Evolutionary conservation across 2,113 vertebrate genomes (phyloP), one percentile per base, ranked within the genome.

Genomic region (Phasianus colchicus): DNA sequence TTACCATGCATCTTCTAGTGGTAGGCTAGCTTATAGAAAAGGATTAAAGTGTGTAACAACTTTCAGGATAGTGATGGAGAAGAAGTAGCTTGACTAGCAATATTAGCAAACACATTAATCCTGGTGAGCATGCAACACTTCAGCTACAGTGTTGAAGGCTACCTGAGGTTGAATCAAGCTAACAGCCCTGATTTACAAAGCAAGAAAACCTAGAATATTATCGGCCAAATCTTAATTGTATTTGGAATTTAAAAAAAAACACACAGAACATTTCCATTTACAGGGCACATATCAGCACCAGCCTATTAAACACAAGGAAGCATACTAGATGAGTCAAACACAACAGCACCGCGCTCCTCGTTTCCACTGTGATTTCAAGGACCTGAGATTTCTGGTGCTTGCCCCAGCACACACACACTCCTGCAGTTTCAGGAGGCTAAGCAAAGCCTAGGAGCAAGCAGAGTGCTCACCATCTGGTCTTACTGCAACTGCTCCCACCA

Each of bases 401-500:
- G 16, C 25, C 17, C 16, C 38, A 58, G 18, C 17, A 40, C 36
- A 40, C 61, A 12, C 5, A 10, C 25, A 12, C 38, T 29, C 32
- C n/a, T 91, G 64, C 47, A 86, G 67, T 65, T 47, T 63, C 19
- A 70, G 76, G 11, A 96, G 78, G 50, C 78, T 70, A 93, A 88
- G 52, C 77, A 95, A 86, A 96, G 85, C 32, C 40, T 38, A 71
- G 57, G 89, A 95, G 66, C 67, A 76, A 96, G 79, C 10, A 32
- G 75, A 82, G 79, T 18, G 25, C 71, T 85, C 47, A 11, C 77
- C 80, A 94, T 58, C 83, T 84, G 78, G 96, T 87, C 70, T 92
- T 90, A 95, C 10, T 95, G 80, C 86, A 91, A 92, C 92, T 92
- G 92, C 95, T 97, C 95, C 81, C 94, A 94, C 87, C 73, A 88